Evolutionary conservation across 2,888 invertebrate genomes (phyloP).

Genomic region (Drosophila histrio): DNA sequence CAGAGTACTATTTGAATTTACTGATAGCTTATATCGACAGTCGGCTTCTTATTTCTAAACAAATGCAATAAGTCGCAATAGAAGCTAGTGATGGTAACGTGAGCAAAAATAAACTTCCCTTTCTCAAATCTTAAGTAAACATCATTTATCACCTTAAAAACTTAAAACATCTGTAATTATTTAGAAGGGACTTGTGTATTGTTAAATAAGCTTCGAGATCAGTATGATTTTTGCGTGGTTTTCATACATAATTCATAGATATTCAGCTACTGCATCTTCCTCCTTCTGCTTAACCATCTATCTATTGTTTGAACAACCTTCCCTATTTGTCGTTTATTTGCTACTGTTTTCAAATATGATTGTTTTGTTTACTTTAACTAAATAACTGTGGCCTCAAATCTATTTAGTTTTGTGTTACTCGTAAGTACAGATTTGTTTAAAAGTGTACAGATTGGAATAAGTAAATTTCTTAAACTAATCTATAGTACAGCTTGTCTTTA

Average conservation of each 20-base stretch:
- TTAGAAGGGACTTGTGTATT: neutral
- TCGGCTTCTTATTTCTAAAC: constrained; percentile 8
- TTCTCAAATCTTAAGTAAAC: neutral
- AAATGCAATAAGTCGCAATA: constrained; percentile 8
- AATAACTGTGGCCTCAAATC: constrained; percentile 4
- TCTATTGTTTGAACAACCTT: constrained; percentile 1
- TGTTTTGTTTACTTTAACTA: neutral
- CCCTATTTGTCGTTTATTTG: constrained; percentile 5
- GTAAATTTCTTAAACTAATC: too few species aligned
- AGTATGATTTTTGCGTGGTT: neutral
- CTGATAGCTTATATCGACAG: constrained; percentile 46
- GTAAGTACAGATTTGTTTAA: neutral
- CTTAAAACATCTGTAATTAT: neutral
- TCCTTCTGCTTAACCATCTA: neutral
- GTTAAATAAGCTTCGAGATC: constrained; percentile 2
- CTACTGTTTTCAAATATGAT: constrained; percentile 2
- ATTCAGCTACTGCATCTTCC: neutral
- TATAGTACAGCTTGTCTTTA: too few species aligned
- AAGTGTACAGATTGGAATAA: neutral
- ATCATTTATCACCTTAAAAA: neutral
- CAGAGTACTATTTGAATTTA: constrained; percentile 16
- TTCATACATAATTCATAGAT: neutral
- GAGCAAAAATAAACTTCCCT: neutral
- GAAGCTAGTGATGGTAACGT: constrained; percentile 1
- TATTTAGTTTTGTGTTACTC: neutral